A percentile compares a stretch with the other conserved stretches of the same genome.
These are phyloP conservation scores for Drosophila insularis DNA, from an alignment of 1,140 invertebrate species.

Conservation along the genomic window DNA sequence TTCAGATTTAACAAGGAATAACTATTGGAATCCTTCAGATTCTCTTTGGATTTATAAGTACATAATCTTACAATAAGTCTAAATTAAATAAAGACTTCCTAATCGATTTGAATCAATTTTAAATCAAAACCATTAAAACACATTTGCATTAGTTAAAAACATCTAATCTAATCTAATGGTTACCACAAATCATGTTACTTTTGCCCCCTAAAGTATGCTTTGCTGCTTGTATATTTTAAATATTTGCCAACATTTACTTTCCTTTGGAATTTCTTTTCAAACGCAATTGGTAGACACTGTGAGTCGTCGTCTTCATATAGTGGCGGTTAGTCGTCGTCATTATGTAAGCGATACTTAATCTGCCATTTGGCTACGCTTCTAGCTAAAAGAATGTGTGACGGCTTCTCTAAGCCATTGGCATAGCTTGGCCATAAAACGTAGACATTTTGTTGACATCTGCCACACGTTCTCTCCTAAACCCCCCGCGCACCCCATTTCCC, in stretches of 20 bases:
- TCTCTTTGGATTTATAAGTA: too few relatives aligned
- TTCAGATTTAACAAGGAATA: too few relatives aligned
- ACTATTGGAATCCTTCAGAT: too few relatives aligned
- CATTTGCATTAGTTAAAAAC: too few relatives aligned
- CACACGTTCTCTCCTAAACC: slow-evolving; percentile 45
- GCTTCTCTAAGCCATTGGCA: slow-evolving; percentile 13
- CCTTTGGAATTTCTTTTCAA: neutral
- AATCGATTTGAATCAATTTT: too few relatives aligned
- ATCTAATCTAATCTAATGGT: too few relatives aligned
- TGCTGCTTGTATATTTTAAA: neutral
- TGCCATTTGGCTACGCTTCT: slow-evolving; percentile 52
- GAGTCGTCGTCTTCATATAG: slow-evolving; percentile 11
- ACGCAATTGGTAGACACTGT: slow-evolving; percentile 1
- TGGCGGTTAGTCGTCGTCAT: slow-evolving; percentile 7
- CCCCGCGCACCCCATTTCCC: neutral
- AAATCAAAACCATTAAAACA: too few relatives aligned
- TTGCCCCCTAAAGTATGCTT: too few relatives aligned
- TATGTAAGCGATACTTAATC: slow-evolving; percentile 67
- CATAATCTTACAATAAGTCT: too few relatives aligned
- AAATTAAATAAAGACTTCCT: too few relatives aligned
- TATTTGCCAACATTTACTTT: too few relatives aligned
- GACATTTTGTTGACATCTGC: slow-evolving; percentile 76
- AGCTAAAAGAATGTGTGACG: slow-evolving; percentile 51
- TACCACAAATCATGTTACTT: too few relatives aligned
- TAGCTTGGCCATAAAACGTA: slow-evolving; percentile 53